Percentiles rank a stretch among this genome's conserved stretches.
Conservation (phyloP, 2,113 vertebrate species). For the Plecotus auritus region DNA sequence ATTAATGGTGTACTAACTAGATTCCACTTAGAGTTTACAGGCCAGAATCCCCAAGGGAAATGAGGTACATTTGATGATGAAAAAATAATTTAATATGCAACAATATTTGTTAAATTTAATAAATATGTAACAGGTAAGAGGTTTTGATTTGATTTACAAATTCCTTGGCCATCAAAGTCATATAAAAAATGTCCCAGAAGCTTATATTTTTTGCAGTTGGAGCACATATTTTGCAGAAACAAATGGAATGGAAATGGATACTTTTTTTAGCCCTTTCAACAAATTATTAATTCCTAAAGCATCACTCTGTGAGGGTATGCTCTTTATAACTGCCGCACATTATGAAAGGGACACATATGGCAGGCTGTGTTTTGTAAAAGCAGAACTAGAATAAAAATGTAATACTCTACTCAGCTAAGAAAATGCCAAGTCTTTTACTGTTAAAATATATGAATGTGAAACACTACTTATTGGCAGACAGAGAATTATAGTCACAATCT, state of each 20-base stretch:
- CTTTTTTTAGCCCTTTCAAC: background rate
- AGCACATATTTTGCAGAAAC: background rate
- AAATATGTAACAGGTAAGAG: conserved; percentile 42
- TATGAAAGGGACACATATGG: background rate
- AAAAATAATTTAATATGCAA: background rate
- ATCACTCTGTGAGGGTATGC: background rate
- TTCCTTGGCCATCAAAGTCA: background rate
- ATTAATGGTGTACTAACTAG: conserved; percentile 62
- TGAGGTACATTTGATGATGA: conserved; percentile 45
- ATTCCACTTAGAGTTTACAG: conserved; percentile 68
- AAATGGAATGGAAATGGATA: background rate
- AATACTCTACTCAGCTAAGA: background rate
- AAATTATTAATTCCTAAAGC: background rate
- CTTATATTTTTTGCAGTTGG: background rate
- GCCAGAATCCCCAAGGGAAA: conserved; percentile 63
- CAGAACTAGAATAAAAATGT: background rate
- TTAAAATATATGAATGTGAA: background rate
- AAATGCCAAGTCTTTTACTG: background rate
- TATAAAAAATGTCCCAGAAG: background rate
- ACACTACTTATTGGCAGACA: background rate
- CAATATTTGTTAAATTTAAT: conserved; percentile 65
- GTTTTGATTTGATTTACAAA: background rate
- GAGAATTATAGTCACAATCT: background rate
- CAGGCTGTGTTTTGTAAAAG: background rate
- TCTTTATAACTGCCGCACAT: background rate